phyloP scores from a whole-genome alignment of 2,888 invertebrate genomes.

The Drosophila picticornis region DNA sequence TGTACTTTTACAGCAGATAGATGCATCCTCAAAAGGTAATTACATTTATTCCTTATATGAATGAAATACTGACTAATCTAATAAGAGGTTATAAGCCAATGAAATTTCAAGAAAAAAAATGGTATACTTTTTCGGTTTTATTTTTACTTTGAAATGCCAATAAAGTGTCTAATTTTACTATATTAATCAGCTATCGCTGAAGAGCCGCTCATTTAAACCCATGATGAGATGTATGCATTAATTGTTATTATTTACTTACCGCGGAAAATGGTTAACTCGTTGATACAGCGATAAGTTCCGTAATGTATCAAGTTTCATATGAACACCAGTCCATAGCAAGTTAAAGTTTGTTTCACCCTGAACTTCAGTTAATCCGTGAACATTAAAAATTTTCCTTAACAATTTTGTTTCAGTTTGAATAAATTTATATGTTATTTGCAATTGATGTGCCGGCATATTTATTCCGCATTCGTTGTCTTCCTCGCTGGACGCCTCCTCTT shows the following conservation, averaged over 20 bases:
- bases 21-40: too few species aligned
- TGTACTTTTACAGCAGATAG: too few species aligned
- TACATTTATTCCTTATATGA: background rate
- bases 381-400: conserved; percentile 90
- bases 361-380: conserved; percentile 91
- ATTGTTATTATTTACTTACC: conserved; percentile 85
- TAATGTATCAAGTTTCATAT: conserved; percentile 95
- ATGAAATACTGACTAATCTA: background rate
- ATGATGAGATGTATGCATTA: background rate
- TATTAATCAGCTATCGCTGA: too few species aligned
- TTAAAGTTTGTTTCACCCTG: conserved; percentile 91
- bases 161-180: background rate
- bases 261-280: conserved; percentile 97
- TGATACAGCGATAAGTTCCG: conserved; percentile 94
- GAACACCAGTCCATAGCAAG: conserved; percentile 96
- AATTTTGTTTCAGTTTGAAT: conserved; percentile 93
- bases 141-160: background rate
- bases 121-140: background rate
- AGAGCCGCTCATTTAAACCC: background rate
- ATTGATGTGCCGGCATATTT: conserved; percentile 88
- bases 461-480: conserved; percentile 69
- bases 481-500: conserved; percentile 59
- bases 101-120: too few species aligned
- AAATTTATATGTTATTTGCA: conserved; percentile 92
- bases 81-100: background rate